These are phyloP conservation scores for Emmelina monodactyla DNA, from an alignment of 2,888 invertebrate genomes.

Conservation along the genomic window DNA sequence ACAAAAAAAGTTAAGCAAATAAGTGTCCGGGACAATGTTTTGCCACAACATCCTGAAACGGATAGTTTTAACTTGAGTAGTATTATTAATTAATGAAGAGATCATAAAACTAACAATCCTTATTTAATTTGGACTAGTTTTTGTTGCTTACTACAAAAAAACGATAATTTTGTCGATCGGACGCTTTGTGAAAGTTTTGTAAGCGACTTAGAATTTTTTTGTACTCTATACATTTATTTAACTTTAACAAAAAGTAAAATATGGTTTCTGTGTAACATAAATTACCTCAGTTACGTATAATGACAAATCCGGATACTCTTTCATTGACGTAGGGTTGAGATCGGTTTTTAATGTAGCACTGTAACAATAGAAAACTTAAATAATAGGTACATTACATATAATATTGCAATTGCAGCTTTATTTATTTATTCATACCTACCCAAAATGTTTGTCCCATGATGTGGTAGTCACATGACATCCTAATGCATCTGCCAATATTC, in stretches of 20 bases:
- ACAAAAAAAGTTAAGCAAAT: no score
- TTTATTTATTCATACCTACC: slow-evolving; percentile 23
- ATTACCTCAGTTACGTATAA: slow-evolving; percentile 47
- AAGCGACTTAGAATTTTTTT: no score
- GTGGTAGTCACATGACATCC: slow-evolving; percentile 82
- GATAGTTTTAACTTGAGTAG: not conserved
- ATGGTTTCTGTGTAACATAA: no score
- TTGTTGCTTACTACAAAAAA: no score
- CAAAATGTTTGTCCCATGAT: slow-evolving; percentile 77
- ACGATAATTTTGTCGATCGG: no score
- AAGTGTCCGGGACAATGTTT: no score
- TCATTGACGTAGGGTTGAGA: slow-evolving; percentile 36
- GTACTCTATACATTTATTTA: no score
- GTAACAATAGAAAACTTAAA: slow-evolving; percentile 6
- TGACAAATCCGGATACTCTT: slow-evolving; percentile 44
- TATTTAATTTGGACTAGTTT: no score
- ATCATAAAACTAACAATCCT: no score
- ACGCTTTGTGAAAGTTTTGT: no score
- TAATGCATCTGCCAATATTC: slow-evolving; percentile 78
- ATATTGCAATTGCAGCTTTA: not conserved
- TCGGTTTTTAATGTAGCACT: slow-evolving; percentile 50
- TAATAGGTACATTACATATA: not conserved
- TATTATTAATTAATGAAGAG: not conserved
- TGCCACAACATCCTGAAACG: no score
- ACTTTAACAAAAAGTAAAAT: no score